A percentile compares a stretch with the other conserved stretches of the same genome.
Conservation (phyloP, 1,140 invertebrate species). For the Brachionus sp. region DNA sequence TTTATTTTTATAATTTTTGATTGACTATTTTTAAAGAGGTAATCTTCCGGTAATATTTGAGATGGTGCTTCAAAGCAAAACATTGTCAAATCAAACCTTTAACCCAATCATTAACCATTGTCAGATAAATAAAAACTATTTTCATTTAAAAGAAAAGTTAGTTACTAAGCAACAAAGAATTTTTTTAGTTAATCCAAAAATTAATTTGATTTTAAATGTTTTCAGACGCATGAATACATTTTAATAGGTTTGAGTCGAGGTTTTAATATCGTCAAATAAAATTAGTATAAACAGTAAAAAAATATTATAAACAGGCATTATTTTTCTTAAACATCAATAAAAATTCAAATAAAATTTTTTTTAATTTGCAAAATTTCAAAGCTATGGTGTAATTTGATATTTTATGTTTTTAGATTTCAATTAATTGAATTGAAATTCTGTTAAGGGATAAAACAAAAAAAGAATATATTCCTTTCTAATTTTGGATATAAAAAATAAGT, state of each 20-base stretch:
- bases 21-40: neutral
- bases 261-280: too few species aligned
- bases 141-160: neutral
- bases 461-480: too few species aligned
- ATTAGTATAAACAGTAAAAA: too few species aligned
- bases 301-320: too few species aligned
- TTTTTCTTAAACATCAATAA: too few species aligned
- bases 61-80: neutral
- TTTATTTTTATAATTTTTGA: neutral
- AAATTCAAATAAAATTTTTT: too few species aligned
- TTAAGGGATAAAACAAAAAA: too few species aligned
- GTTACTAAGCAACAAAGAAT: conserved; percentile 15
- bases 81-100: neutral
- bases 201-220: neutral
- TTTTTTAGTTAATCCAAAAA: neutral
- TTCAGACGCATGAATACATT: neutral
- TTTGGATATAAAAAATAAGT: too few species aligned
- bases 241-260: neutral
- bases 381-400: too few species aligned
- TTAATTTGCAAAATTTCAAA: too few species aligned
- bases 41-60: neutral
- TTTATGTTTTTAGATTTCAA: too few species aligned
- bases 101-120: neutral
- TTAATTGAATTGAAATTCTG: too few species aligned
- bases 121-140: neutral